phyloP scores from a whole-genome alignment of 1,140 invertebrate genomes.

The Odontomachus brunneus region DNA sequence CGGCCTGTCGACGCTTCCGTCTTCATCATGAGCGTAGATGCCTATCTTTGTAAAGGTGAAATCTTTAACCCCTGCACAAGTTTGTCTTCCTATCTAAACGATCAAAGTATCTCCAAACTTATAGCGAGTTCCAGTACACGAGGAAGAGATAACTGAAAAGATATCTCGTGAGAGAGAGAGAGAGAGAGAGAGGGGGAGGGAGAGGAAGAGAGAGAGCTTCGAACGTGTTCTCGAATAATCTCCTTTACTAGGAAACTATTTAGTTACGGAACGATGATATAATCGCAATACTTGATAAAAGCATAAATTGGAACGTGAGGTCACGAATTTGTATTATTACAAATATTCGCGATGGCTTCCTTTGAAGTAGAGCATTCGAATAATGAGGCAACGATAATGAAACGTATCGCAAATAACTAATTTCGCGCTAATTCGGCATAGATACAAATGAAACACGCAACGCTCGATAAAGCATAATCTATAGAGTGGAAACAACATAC shows the following conservation, averaged over 20 bases:
- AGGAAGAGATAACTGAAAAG: conserved; percentile 10
- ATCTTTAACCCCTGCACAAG: conserved; percentile 18
- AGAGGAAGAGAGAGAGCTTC: background rate
- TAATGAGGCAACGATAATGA: conserved; percentile 13
- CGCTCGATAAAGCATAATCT: conserved; percentile 46
- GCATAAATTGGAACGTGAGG: conserved; percentile 15
- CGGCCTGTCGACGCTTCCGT: background rate
- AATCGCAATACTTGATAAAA: conserved; percentile 33
- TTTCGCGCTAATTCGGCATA: conserved; percentile 43
- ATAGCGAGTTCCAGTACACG: background rate
- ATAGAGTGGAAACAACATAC: conserved; percentile 26
- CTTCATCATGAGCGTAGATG: conserved; percentile 13
- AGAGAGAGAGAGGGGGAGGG: background rate
- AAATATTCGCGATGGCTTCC: background rate
- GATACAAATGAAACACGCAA: conserved; percentile 56
- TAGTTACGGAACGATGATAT: background rate
- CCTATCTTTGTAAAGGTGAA: conserved; percentile 45
- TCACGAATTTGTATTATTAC: background rate
- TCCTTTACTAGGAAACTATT: too few species aligned
- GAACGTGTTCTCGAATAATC: too few species aligned
- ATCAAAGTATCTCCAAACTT: conserved; percentile 29
- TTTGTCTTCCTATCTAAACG: conserved; percentile 14
- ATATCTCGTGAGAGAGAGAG: background rate
- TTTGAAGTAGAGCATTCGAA: conserved; percentile 23
- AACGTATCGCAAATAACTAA: conserved; percentile 30